Base-by-base conservation (phyloP, 2,888 invertebrate species). In the Steinernema carpocapsae region DNA sequence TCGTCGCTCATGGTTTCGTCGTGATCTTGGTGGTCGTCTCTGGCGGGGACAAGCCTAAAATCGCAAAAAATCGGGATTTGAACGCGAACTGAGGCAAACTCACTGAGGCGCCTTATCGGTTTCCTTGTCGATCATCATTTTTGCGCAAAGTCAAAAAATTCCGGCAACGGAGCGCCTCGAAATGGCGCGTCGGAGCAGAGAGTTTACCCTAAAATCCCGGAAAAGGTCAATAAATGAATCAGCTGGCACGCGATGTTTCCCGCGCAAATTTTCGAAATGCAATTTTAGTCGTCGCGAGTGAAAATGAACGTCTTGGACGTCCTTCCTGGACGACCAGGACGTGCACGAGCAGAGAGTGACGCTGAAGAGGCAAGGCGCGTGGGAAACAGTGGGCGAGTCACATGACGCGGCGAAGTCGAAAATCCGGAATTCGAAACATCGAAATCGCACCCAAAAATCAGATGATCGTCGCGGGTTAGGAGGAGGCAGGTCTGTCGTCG, bases 371-470 rank as follows among this genome's bases (percentile, higher is more conserved):
- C n/a, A 56, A 56, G 26, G 6, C 10, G 22, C 56, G 12, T 56
- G 24, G 6, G 56, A 56, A 56, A 6, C 24, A 56, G 6, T 48
- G n/a, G n/a, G n/a, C n/a, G n/a, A n/a, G 48, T 24, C 56, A 56
- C n/a, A 26, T 56, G 56, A 6, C 10, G 4, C 6, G 17, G 56
- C 56, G 56, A 56, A 56, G 56, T 56, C 6, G 26, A 17, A 17
- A 26, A 6, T 26, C 48, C 4, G 19, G 26, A 26, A 24, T 56
- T 22, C 22, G 22, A 24, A 17, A 10, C 24, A 56, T 24, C 22
- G 17, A 26, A 56, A 4, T 6, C 26, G 56, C 56, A 56, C 56
- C 56, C 56, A 56, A 56, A 56, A 56, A 56, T 56, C 56, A 56
- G 22, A 22, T 6, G 3, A 56, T 26, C 22, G 56, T 56, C 22